Percentiles rank a stretch among this genome's conserved stretches.
Conservation (phyloP, 2,888 invertebrate species). For the Drosophila conformis region DNA sequence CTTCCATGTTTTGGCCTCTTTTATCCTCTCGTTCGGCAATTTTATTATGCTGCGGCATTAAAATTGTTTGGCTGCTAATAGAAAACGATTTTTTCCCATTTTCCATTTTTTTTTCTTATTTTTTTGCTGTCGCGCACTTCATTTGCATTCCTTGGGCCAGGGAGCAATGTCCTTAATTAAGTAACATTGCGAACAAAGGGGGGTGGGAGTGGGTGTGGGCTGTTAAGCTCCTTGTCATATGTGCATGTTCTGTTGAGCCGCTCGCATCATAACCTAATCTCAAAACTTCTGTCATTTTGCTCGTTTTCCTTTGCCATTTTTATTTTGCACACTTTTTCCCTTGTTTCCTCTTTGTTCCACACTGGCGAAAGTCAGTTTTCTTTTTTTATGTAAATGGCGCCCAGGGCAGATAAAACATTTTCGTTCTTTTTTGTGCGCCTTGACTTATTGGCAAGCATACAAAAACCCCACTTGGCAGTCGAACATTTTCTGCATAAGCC, state of each 20-base stretch:
- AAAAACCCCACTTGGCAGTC: constrained; percentile 56
- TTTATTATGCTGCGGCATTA: constrained; percentile 72
- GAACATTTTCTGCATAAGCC: constrained; percentile 29
- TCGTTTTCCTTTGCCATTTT: constrained; percentile 11
- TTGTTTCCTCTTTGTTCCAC: constrained; percentile 18
- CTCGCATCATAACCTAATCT: constrained; percentile 67
- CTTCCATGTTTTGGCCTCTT: not conserved
- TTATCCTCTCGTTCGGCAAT: constrained; percentile 33
- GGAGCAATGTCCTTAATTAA: constrained; percentile 78
- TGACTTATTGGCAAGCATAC: constrained; percentile 74
- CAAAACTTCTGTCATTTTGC: constrained; percentile 53
- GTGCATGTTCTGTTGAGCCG: constrained; percentile 55
- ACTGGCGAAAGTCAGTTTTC: constrained; percentile 53
- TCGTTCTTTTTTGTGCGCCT: constrained; percentile 34
- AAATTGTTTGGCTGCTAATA: constrained; percentile 76
- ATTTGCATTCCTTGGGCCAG: constrained; percentile 67
- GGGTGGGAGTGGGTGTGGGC: not conserved
- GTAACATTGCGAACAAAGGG: constrained; percentile 39
- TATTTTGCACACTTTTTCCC: constrained; percentile 8
- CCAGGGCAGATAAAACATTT: constrained; percentile 68
- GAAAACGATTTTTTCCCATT: constrained; percentile 63
- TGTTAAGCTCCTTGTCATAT: constrained; percentile 62
- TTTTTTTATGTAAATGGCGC: constrained; percentile 66
- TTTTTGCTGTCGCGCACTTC: constrained; percentile 53
- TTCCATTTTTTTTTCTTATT: not conserved